Evolutionary conservation across 2,888 invertebrate species (phyloP).

Genomic region (Drosophila paramelanica): DNA sequence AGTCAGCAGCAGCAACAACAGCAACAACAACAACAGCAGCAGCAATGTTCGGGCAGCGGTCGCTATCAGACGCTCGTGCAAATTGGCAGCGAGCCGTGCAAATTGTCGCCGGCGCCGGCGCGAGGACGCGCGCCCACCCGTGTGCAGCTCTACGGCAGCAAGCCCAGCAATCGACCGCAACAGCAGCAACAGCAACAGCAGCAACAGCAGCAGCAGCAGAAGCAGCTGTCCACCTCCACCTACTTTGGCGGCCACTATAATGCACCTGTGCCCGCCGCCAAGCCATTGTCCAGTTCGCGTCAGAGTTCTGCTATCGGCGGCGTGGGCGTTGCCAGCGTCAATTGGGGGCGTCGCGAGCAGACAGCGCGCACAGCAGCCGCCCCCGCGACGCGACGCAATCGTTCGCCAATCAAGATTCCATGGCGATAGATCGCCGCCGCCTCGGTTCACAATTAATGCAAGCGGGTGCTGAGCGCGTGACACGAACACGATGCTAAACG

Average conservation of each 20-base stretch:
- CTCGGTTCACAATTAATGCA: too few relatives aligned
- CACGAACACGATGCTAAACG: constrained; percentile 25
- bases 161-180: constrained; percentile 47
- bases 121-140: constrained; percentile 73
- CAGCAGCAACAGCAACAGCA: constrained; percentile 29
- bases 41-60: constrained; percentile 27
- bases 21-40: too few relatives aligned
- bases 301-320: constrained; percentile 19
- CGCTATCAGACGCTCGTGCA: constrained; percentile 83
- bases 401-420: constrained; percentile 84
- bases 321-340: constrained; percentile 47
- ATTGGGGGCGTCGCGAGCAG: constrained; percentile 75
- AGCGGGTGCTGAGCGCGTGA: constrained; percentile 32
- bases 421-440: constrained; percentile 77
- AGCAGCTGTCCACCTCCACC: constrained; percentile 36
- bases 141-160: constrained; percentile 72
- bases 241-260: constrained; percentile 75
- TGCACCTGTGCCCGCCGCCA: constrained; percentile 53
- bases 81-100: constrained; percentile 70
- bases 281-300: constrained; percentile 41
- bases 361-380: constrained; percentile 34
- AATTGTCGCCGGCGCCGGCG: constrained; percentile 25
- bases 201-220: constrained; percentile 1
- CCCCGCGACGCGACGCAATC: constrained; percentile 80
- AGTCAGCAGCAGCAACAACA: neutral